These are phyloP conservation scores for Malurus cyaneus DNA, from an alignment of 2,113 vertebrate genomes.

Conservation along the genomic window DNA sequence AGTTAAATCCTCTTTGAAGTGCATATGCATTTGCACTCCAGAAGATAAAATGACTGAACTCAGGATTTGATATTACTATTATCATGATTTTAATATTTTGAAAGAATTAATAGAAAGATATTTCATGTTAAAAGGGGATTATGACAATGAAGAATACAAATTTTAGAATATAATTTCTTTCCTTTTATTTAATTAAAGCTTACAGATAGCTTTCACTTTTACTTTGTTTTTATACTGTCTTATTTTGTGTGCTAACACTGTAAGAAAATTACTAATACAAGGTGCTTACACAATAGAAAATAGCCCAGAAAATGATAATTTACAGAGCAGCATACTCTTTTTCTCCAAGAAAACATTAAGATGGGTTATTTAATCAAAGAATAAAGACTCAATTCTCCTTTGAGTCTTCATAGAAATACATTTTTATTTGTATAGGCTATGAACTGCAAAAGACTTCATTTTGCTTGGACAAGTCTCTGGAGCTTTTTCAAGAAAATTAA, in stretches of 20 bases:
- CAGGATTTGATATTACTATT: not conserved
- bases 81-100: not conserved
- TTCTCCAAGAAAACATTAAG: not conserved
- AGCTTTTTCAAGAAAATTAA: not conserved
- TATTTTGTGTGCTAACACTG: not conserved
- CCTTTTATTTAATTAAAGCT: not conserved
- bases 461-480: not conserved
- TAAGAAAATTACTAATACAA: not conserved
- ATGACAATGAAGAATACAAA: not conserved
- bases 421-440: not conserved
- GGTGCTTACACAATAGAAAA: slow-evolving; percentile 8
- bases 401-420: not conserved
- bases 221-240: not conserved
- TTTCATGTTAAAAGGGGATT: not conserved
- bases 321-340: not conserved
- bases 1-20: not conserved
- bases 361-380: not conserved
- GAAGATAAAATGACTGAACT: not conserved
- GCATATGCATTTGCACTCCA: not conserved
- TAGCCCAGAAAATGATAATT: not conserved
- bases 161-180: not conserved
- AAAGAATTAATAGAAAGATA: not conserved
- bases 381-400: not conserved
- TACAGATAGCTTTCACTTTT: not conserved
- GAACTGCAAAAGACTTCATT: not conserved